Conservation (phyloP, 2,113 vertebrate species). For the Ochotona princeps region DNA sequence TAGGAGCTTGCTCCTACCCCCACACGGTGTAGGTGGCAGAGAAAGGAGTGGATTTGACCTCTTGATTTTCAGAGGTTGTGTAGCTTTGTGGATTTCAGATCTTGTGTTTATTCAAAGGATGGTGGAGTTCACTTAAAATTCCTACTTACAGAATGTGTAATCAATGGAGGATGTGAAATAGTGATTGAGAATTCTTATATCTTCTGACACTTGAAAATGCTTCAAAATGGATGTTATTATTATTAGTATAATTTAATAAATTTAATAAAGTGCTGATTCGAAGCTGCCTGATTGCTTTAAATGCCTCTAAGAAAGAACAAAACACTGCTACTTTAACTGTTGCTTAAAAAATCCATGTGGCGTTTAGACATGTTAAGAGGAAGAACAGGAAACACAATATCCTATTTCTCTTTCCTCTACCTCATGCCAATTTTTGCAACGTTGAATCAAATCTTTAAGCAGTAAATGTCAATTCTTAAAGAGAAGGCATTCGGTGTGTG, state of each 20-base stretch:
- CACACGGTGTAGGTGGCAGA: background rate
- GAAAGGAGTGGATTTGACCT: background rate
- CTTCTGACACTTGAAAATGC: background rate
- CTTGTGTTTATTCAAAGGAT: background rate
- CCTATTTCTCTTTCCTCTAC: background rate
- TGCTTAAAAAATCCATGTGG: background rate
- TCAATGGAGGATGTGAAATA: background rate
- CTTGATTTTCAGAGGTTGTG: background rate
- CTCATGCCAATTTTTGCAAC: background rate
- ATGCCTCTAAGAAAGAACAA: background rate
- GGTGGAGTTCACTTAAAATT: background rate
- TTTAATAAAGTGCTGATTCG: background rate
- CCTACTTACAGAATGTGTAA: background rate
- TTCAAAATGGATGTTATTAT: background rate
- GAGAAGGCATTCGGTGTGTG: background rate
- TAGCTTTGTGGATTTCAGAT: too few species aligned
- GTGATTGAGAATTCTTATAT: background rate
- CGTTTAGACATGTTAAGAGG: background rate
- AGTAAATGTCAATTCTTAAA: too few species aligned
- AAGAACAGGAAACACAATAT: background rate
- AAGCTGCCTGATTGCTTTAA: background rate
- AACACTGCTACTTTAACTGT: background rate
- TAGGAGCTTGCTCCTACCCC: background rate
- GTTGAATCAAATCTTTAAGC: background rate
- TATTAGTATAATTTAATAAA: background rate